Conservation (phyloP, 2,888 invertebrate genomes). For the Formica aserva region DNA sequence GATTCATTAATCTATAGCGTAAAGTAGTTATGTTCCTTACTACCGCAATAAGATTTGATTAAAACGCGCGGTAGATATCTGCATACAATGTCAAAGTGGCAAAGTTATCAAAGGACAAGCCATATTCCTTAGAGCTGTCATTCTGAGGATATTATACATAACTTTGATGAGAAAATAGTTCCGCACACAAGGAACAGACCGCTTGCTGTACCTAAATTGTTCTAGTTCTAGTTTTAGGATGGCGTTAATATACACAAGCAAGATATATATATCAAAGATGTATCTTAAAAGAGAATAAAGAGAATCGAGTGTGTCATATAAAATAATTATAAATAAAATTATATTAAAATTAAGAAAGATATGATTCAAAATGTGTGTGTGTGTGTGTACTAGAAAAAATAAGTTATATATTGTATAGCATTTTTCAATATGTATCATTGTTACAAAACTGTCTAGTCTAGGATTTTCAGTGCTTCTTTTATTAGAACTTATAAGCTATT, state of each 20-base stretch:
- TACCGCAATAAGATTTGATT: background rate
- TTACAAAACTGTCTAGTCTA: slow-evolving; percentile 15
- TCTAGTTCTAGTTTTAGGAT: background rate
- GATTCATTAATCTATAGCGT: background rate
- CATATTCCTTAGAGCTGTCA: background rate
- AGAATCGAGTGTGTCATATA: slow-evolving; percentile 1
- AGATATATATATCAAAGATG: background rate
- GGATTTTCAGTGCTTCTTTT: slow-evolving; percentile 76
- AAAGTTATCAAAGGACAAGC: background rate
- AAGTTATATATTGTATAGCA: background rate
- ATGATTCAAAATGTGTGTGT: slow-evolving; percentile 37
- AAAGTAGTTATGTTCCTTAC: background rate
- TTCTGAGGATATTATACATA: background rate
- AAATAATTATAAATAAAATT: slow-evolving; percentile 33
- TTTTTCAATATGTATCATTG: background rate
- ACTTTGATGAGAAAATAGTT: background rate
- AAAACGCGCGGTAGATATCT: background rate
- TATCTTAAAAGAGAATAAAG: slow-evolving; percentile 19
- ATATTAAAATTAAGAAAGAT: slow-evolving; percentile 23
- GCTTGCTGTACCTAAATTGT: background rate
- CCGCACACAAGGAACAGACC: background rate
- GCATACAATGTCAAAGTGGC: background rate
- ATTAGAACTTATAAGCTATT: slow-evolving; percentile 82
- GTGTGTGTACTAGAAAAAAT: slow-evolving; percentile 29
- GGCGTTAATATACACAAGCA: background rate